Evolutionary conservation across 2,888 invertebrate genomes (phyloP), one percentile per base, ranked within the genome.

Genomic region (Omphaloscelis lunosa): DNA sequence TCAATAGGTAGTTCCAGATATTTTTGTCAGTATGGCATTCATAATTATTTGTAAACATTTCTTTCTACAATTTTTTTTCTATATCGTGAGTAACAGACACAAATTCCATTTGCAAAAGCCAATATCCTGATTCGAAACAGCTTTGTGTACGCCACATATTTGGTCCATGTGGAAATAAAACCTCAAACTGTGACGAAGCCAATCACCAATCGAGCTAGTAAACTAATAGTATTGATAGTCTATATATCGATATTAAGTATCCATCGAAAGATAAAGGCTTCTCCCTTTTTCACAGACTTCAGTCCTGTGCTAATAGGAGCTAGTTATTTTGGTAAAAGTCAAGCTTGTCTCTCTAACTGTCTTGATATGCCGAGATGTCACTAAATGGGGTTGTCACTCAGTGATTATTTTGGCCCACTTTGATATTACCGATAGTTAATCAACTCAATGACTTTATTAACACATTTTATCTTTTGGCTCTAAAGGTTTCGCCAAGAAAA

Each of bases 201-300:
- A 75, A 75, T 75, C 75, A 75, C 75, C 56, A 45, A 34, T 34
- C 17, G 12, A 61, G 29, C 15, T 9, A 5, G 12, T n/a, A 69
- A n/a, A 15, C 58, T 12, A 45, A 34, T 2, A 20, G 27, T 58
- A n/a, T n/a, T n/a, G n/a, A n/a, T n/a, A 15, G 15, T 58, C 27
- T 58, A 63, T 15, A 29, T 75, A 45, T 62, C 23, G 15, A 62
- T 53, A 63, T 63, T 48, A 27, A 8, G 20, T 29, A 23, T 53
- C 6, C 4, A 17, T 45, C 6, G 23, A 58, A 69, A 70, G 20
- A 4, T n/a, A 27, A 51, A 9, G 9, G 9, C 11, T 7, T 67
- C 20, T 20, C 23, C 5, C 0, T 39, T 51, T 67, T n/a, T n/a
- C 17, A 45, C 41, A 53, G 9, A 23, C 53, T 23, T 11, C n/a